A percentile compares a stretch with the other conserved stretches of the same genome.
phyloP scores from a whole-genome alignment of 35 echinoderm and acorn worm genomes.

The Apostichopus japonicus region DNA sequence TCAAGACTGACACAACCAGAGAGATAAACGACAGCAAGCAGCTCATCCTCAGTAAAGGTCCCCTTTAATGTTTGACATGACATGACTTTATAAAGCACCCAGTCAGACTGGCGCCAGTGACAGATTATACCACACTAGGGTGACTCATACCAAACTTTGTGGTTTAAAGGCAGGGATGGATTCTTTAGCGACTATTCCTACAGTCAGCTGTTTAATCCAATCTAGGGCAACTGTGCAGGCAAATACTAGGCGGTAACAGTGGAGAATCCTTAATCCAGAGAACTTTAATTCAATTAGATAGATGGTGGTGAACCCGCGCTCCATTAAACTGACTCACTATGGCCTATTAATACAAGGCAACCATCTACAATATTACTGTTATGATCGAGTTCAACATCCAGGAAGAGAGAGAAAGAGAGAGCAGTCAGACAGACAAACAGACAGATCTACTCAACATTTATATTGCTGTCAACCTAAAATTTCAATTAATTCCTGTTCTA shows the following conservation, averaged over 20 bases:
- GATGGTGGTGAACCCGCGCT: background rate
- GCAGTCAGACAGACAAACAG: no score
- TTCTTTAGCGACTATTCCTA: background rate
- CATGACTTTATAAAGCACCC: background rate
- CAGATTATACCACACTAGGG: background rate
- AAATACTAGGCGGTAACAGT: background rate
- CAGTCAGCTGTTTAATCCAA: constrained; percentile 18
- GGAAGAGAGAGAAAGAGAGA: no score
- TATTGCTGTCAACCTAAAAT: no score
- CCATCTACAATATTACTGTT: background rate
- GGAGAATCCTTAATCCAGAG: background rate
- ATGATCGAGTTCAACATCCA: background rate
- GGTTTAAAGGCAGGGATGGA: background rate
- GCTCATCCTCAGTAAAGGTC: no score
- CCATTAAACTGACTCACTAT: background rate
- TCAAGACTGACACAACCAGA: no score
- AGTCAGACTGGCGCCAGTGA: constrained; percentile 3
- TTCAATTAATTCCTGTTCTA: no score
- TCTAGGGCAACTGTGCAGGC: background rate
- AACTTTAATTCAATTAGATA: background rate
- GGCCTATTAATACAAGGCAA: background rate
- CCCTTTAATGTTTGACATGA: constrained; percentile 15
- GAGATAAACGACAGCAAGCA: no score
- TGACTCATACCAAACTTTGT: constrained; percentile 9
- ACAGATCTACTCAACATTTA: no score